Percentiles rank a stretch among this genome's conserved stretches.
Evolutionary conservation across 2,888 invertebrate genomes (phyloP).

Genomic region (Amiota mariae): DNA sequence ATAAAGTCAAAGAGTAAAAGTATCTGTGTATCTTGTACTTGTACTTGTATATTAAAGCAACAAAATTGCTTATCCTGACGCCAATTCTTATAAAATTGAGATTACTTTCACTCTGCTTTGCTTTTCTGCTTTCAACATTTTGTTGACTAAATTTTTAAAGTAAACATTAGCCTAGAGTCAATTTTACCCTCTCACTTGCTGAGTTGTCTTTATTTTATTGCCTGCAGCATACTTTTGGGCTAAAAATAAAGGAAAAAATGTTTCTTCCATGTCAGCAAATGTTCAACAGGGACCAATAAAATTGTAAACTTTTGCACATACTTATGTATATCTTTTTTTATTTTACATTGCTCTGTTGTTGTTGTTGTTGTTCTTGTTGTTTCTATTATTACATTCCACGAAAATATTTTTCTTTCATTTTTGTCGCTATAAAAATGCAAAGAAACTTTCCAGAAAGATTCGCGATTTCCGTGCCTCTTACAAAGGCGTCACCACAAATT

Average conservation of each 20-base stretch:
- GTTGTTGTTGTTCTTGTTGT: conserved; percentile 30
- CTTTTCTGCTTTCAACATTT: too few relatives aligned
- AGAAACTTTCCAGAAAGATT: background rate
- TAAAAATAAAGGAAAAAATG: background rate
- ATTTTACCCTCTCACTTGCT: too few relatives aligned
- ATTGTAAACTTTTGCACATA: conserved; percentile 55
- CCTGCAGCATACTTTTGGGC: background rate
- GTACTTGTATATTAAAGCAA: too few relatives aligned
- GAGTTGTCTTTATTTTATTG: background rate
- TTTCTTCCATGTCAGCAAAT: conserved; percentile 34
- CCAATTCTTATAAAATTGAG: too few relatives aligned
- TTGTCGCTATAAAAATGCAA: background rate
- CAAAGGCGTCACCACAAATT: conserved; percentile 43
- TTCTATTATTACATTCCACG: conserved; percentile 45
- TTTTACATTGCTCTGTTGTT: background rate
- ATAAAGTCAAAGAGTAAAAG: too few relatives aligned
- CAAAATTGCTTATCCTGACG: too few relatives aligned
- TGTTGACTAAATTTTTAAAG: conserved; percentile 10
- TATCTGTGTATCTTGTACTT: too few relatives aligned
- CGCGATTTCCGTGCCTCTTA: background rate
- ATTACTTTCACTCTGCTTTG: too few relatives aligned
- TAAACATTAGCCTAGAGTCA: background rate
- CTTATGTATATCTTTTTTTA: background rate
- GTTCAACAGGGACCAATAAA: conserved; percentile 64
- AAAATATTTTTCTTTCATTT: background rate